A percentile compares a stretch with the other conserved stretches of the same genome.
phyloP scores from a whole-genome alignment of 2,888 invertebrate species.

The Calephelis perditalis region DNA sequence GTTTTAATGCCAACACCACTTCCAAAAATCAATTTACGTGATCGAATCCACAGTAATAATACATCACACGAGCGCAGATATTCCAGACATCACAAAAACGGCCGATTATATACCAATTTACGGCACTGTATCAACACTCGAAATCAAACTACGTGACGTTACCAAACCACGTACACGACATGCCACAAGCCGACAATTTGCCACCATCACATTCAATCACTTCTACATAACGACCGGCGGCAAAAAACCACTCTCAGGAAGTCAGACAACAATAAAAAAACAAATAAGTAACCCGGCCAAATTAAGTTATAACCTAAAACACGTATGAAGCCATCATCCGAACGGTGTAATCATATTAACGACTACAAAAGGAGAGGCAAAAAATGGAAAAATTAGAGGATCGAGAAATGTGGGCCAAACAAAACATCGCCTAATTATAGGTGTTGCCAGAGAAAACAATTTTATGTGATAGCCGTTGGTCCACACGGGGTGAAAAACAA shows the following conservation, averaged over 20 bases:
- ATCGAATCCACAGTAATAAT: not conserved
- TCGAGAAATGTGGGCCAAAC: constrained; percentile 78
- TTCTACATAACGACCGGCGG: constrained; percentile 65
- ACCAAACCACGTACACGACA: constrained; percentile 29
- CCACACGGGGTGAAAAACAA: constrained; percentile 51
- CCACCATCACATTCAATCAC: constrained; percentile 74
- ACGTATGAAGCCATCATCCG: constrained; percentile 78
- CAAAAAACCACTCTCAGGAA: constrained; percentile 75
- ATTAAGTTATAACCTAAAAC: constrained; percentile 79
- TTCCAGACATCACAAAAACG: constrained; percentile 34
- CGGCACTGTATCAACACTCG: constrained; percentile 49
- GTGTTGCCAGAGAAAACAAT: constrained; percentile 75
- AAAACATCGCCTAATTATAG: constrained; percentile 78
- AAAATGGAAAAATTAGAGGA: constrained; percentile 77
- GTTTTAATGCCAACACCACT: too few relatives aligned
- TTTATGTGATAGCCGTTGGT: constrained; percentile 58
- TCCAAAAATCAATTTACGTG: too few relatives aligned
- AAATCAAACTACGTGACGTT: constrained; percentile 53
- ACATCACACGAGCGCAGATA: not conserved
- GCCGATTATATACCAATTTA: constrained; percentile 52
- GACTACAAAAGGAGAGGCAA: constrained; percentile 76
- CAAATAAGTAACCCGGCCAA: constrained; percentile 73
- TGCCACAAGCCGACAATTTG: constrained; percentile 51
- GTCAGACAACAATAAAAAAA: constrained; percentile 73
- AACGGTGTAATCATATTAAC: constrained; percentile 78